A percentile compares a stretch with the other conserved stretches of the same genome.
phyloP scores from a whole-genome alignment of 2,113 vertebrate species.

The Oenanthe melanoleuca region DNA sequence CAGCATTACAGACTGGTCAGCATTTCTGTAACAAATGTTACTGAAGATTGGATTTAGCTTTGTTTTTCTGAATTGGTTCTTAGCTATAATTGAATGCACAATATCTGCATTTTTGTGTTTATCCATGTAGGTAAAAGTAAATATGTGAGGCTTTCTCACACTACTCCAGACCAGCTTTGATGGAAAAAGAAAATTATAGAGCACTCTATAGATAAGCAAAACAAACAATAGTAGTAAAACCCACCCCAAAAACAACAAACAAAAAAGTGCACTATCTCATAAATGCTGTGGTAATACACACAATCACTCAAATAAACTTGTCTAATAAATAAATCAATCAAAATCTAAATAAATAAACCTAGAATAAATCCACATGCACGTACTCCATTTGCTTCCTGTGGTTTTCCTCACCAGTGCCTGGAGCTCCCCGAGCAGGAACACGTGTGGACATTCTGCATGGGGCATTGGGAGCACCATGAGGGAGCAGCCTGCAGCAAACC shows the following conservation, averaged over 20 bases:
- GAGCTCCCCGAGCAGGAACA: background rate
- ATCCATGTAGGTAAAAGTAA: slow-evolving; percentile 66
- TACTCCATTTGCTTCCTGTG: background rate
- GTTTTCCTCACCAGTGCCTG: background rate
- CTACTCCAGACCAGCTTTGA: slow-evolving; percentile 58
- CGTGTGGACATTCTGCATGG: background rate
- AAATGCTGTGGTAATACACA: background rate
- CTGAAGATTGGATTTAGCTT: background rate
- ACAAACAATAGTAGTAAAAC: slow-evolving; percentile 42
- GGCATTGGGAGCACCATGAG: background rate
- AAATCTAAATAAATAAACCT: background rate
- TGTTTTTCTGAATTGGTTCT: slow-evolving; percentile 63
- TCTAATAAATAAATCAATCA: background rate
- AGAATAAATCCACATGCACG: background rate
- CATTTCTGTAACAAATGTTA: slow-evolving; percentile 15
- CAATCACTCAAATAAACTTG: background rate
- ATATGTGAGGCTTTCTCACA: slow-evolving; percentile 60
- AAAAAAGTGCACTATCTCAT: background rate
- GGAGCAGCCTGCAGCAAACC: background rate
- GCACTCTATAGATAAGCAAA: slow-evolving; percentile 64
- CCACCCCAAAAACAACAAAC: background rate
- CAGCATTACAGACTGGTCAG: slow-evolving; percentile 14
- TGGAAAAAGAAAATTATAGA: slow-evolving; percentile 66
- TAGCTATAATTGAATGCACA: slow-evolving; percentile 69
- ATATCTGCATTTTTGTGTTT: slow-evolving; percentile 71